Percentiles rank a stretch among this genome's conserved stretches.
Evolutionary conservation across 2,888 invertebrate species (phyloP).

Genomic region (Eilema depressum): DNA sequence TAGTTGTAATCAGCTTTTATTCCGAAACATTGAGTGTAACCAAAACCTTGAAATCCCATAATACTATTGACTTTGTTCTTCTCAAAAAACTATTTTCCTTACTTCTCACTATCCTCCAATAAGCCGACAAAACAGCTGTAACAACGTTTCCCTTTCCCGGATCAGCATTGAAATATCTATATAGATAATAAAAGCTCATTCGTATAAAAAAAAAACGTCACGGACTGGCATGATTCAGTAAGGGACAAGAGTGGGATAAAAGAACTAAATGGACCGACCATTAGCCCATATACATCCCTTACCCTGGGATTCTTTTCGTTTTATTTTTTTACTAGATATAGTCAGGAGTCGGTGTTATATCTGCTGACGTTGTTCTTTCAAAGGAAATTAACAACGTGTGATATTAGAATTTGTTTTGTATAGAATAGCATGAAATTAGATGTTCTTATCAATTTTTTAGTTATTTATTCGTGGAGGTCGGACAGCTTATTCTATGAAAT

Average conservation of each 20-base stretch:
- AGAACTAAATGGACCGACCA: constrained; percentile 70
- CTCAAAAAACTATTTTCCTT: constrained; percentile 21
- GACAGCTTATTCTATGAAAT: too few species aligned
- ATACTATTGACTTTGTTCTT: constrained; percentile 10
- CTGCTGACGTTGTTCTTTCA: background rate
- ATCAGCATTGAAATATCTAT: constrained; percentile 49
- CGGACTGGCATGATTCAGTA: constrained; percentile 65
- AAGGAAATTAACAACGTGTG: background rate
- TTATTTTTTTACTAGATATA: constrained; percentile 40
- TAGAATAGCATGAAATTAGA: too few species aligned
- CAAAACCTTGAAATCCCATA: constrained; percentile 7
- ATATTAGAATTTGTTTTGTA: background rate
- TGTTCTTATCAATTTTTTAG: too few species aligned
- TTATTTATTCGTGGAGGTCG: too few species aligned
- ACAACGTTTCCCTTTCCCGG: constrained; percentile 39
- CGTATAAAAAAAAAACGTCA: constrained; percentile 54
- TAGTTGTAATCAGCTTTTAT: background rate
- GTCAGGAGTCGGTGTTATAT: background rate
- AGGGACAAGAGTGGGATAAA: constrained; percentile 65
- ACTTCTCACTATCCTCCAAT: constrained; percentile 29
- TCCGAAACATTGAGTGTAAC: background rate
- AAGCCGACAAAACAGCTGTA: constrained; percentile 46
- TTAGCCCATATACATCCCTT: constrained; percentile 59
- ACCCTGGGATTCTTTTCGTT: constrained; percentile 48
- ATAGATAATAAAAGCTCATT: constrained; percentile 60